Conservation (phyloP, 2,888 invertebrate species). For the Ophonus ardosiacus region DNA sequence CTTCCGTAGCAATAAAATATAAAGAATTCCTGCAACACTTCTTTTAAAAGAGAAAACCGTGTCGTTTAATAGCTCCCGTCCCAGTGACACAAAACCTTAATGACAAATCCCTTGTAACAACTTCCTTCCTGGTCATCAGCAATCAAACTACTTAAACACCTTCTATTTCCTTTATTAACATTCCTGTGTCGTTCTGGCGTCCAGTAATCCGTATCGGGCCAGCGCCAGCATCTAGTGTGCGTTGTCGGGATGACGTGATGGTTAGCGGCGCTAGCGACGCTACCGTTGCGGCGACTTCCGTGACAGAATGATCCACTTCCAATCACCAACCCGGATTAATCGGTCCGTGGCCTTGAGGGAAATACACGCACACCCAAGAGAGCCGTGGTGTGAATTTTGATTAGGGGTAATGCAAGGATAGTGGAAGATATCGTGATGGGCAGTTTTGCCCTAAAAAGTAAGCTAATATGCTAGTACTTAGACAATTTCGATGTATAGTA, state of each 20-base stretch:
- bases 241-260: conserved; percentile 19
- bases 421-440: not conserved
- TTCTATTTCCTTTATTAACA: conserved; percentile 6
- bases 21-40: too few relatives aligned
- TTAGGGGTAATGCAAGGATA: not conserved
- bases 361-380: not conserved
- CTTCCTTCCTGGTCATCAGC: not conserved
- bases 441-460: not conserved
- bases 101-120: conserved; percentile 6
- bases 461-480: too few relatives aligned
- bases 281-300: not conserved
- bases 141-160: not conserved
- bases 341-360: not conserved
- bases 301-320: conserved; percentile 38
- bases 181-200: not conserved
- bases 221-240: not conserved
- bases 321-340: conserved; percentile 38
- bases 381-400: not conserved
- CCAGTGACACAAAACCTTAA: not conserved
- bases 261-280: conserved; percentile 2
- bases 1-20: too few relatives aligned
- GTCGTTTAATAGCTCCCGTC: not conserved
- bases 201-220: conserved; percentile 7
- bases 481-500: too few relatives aligned
- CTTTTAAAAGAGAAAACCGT: too few relatives aligned